Percentiles rank a stretch among this genome's conserved stretches.
Conservation (phyloP, 2,888 invertebrate genomes). For the Drosophila borealis region DNA sequence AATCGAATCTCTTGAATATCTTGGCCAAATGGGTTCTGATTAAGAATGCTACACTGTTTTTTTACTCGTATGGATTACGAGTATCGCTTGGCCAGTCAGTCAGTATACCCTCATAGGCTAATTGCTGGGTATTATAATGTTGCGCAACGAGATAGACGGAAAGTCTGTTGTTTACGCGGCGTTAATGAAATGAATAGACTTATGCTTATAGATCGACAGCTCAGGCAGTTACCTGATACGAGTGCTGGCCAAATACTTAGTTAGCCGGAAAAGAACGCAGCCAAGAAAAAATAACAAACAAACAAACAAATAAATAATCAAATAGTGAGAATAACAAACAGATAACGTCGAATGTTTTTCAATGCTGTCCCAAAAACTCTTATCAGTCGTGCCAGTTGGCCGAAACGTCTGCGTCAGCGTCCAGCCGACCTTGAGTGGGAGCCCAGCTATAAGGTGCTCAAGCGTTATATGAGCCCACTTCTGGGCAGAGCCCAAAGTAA, state of each 20-base stretch:
- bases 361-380: conserved; percentile 27
- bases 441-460: background rate
- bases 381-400: conserved; percentile 32
- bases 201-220: conserved; percentile 37
- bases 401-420: conserved; percentile 17
- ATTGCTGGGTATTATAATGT: background rate
- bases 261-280: background rate
- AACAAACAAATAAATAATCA: conserved; percentile 12
- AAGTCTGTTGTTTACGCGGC: conserved; percentile 33
- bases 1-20: too few relatives aligned
- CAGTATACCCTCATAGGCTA: conserved; percentile 22
- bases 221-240: conserved; percentile 30
- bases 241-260: conserved; percentile 26
- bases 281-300: conserved; percentile 16
- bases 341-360: conserved; percentile 48
- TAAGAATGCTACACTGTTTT: too few relatives aligned
- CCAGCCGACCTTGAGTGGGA: conserved; percentile 40
- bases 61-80: background rate
- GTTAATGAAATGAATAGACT: conserved; percentile 30
- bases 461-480: background rate
- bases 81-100: background rate
- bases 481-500: conserved; percentile 21
- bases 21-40: too few relatives aligned
- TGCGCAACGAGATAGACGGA: conserved; percentile 32
- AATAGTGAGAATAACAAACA: conserved; percentile 13